Percentiles rank a stretch among this genome's conserved stretches.
Evolutionary conservation across 2,113 vertebrate species (phyloP).

Genomic region (Aspidoscelis tigris): DNA sequence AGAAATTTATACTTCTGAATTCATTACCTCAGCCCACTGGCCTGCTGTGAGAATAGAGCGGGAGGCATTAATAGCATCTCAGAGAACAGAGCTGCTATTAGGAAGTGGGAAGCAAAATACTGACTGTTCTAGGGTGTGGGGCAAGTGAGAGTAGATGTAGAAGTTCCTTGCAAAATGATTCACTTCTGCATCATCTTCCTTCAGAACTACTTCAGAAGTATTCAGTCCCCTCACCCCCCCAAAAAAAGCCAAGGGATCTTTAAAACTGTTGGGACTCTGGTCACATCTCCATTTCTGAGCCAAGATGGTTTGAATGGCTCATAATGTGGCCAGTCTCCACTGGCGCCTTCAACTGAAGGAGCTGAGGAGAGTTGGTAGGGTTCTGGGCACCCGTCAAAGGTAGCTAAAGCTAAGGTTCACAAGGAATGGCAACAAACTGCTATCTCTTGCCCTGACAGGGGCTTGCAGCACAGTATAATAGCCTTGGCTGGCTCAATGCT

Average conservation of each 20-base stretch:
- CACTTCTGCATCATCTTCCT: slow-evolving; percentile 51
- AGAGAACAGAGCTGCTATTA: slow-evolving; percentile 60
- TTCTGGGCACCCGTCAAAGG: too few relatives aligned
- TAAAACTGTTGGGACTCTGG: neutral
- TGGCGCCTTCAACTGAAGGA: too few relatives aligned
- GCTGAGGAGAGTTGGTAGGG: too few relatives aligned
- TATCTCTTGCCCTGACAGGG: too few relatives aligned
- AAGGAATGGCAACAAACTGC: too few relatives aligned
- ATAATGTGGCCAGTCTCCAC: too few relatives aligned
- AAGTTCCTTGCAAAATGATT: slow-evolving; percentile 59
- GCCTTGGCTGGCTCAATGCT: too few relatives aligned
- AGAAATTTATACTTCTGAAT: slow-evolving; percentile 63
- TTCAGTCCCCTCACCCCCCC: neutral
- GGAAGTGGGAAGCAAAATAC: slow-evolving; percentile 52
- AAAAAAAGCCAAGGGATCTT: neutral
- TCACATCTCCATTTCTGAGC: too few relatives aligned
- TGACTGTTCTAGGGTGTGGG: slow-evolving; percentile 60
- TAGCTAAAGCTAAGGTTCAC: too few relatives aligned
- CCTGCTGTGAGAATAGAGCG: slow-evolving; percentile 54
- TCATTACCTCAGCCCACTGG: slow-evolving; percentile 36
- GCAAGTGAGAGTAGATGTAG: slow-evolving; percentile 60
- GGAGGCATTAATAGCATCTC: slow-evolving; percentile 59
- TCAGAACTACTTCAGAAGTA: slow-evolving; percentile 1
- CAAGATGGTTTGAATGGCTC: too few relatives aligned
- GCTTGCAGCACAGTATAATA: too few relatives aligned